phyloP scores from a whole-genome alignment of 2,113 vertebrate species.

The Python bivittatus region DNA sequence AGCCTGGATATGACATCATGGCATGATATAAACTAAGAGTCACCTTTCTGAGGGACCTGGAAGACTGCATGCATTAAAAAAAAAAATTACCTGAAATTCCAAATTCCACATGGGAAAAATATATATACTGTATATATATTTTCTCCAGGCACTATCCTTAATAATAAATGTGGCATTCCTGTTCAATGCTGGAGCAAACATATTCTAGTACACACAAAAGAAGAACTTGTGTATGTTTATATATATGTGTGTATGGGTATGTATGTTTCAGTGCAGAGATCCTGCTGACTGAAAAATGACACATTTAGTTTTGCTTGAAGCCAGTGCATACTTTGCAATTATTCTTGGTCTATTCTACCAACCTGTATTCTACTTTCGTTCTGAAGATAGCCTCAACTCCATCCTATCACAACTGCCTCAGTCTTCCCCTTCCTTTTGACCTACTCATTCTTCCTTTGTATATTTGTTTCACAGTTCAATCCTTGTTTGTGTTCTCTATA shows the following conservation, averaged over 20 bases:
- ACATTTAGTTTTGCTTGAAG: not conserved
- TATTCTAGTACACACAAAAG: slow-evolving; percentile 37
- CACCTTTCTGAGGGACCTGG: not conserved
- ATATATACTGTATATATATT: slow-evolving; percentile 21
- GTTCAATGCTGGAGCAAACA: slow-evolving; percentile 5
- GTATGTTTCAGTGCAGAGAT: not conserved
- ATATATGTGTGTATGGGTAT: not conserved
- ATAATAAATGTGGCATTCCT: not conserved
- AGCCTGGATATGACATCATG: slow-evolving; percentile 29
- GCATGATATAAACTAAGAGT: not conserved
- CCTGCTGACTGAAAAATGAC: slow-evolving; percentile 12
- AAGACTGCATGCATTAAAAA: slow-evolving; percentile 8
- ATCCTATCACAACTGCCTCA: not conserved
- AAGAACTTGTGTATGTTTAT: not conserved
- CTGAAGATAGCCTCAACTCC: not conserved
- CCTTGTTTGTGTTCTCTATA: not conserved
- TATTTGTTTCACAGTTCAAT: not conserved
- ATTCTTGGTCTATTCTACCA: not conserved
- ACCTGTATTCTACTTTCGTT: not conserved
- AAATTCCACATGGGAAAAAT: slow-evolving; percentile 6
- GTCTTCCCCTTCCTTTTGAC: not conserved
- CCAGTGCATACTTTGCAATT: not conserved
- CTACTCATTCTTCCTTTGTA: not conserved
- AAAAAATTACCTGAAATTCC: slow-evolving; percentile 33
- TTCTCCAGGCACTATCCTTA: not conserved